Base-by-base conservation (phyloP, 2,113 vertebrate genomes). In the Lamprologus ornatipinnis region DNA sequence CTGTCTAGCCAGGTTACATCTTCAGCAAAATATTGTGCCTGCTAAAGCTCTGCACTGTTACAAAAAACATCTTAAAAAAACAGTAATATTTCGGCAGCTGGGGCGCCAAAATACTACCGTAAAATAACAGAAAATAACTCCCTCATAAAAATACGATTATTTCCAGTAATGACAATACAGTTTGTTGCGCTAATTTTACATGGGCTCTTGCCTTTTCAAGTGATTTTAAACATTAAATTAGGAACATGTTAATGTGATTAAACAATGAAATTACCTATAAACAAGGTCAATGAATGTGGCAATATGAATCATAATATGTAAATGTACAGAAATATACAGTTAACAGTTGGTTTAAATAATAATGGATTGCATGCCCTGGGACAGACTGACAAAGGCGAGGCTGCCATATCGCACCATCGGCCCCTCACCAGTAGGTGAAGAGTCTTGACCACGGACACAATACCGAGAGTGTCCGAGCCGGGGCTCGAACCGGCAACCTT, bases 101-200 rank as follows among this genome's bases (percentile, higher is more conserved):
- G 51, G 51, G 51, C 3, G 1, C 51, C n/a, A 54, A 54, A 54
- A 55, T 55, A 55, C 21, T 1, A 55, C 12, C 0, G 12, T 57
- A 26, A 57, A 57, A 26, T 57, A 57, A 57, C 23, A 57, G 54
- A 55, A 55, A 55, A 55, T 13, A 55, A 55, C 54, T 55, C 0
- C 1, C 53, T 55, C 53, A 7, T 23, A 0, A 55, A 55, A 55
- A 23, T 7, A 55, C 0, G 0, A 0, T 55, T 3, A 13, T 23
- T 55, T 55, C 1, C 53, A 23, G 21, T 55, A 55, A 55, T 7
- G 53, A 1, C 0, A 55, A 55, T 55, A 13, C 0, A 55, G 53
- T 55, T 55, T 55, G 53, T 23, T 55, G 53, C 1, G 1, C n/a
- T 23, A 12, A 54, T 54, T 55, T 13, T 54, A 55, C 53, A 55